Evolutionary conservation across 2,797 vertebrate species (phyloP).

Genomic region (Toxotes lorentzi): DNA sequence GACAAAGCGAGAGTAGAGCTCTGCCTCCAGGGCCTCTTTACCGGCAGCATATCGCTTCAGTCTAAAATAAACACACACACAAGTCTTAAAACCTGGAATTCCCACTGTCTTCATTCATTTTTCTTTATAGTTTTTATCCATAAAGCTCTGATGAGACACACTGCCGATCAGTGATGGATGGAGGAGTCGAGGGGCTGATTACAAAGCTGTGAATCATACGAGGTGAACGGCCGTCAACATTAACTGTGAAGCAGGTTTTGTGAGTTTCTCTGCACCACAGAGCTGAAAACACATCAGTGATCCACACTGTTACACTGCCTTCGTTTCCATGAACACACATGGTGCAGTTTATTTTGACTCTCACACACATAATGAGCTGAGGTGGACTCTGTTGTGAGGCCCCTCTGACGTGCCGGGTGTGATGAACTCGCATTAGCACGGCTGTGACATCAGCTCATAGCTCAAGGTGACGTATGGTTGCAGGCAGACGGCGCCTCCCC

Average conservation of each 20-base stretch:
- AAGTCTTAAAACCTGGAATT: not conserved
- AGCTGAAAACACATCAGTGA: not conserved
- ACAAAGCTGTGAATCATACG: constrained; percentile 9
- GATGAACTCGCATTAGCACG: not conserved
- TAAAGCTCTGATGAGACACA: not conserved
- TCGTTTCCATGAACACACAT: too few relatives aligned
- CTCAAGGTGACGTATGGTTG: constrained; percentile 12
- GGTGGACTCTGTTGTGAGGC: not conserved
- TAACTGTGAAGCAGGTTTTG: too few relatives aligned
- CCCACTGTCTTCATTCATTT: not conserved
- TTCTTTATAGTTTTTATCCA: not conserved
- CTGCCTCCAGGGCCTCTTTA: constrained; percentile 90
- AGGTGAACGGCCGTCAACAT: not conserved
- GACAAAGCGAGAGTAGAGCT: constrained; percentile 92
- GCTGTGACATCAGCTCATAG: constrained; percentile 6
- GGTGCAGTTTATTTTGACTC: too few relatives aligned
- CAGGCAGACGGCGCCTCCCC: too few relatives aligned
- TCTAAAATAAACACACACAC: constrained; percentile 70
- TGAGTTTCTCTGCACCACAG: not conserved
- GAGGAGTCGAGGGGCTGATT: constrained; percentile 8
- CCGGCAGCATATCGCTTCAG: constrained; percentile 86
- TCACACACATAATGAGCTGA: not conserved
- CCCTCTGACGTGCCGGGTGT: not conserved
- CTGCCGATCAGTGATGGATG: constrained; percentile 36
- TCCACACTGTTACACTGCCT: too few relatives aligned